Evolutionary conservation across 37 sponge, comb jelly and placozoan species (phyloP), one percentile per base, ranked within the genome.

Genomic region (Spongia lamella): DNA sequence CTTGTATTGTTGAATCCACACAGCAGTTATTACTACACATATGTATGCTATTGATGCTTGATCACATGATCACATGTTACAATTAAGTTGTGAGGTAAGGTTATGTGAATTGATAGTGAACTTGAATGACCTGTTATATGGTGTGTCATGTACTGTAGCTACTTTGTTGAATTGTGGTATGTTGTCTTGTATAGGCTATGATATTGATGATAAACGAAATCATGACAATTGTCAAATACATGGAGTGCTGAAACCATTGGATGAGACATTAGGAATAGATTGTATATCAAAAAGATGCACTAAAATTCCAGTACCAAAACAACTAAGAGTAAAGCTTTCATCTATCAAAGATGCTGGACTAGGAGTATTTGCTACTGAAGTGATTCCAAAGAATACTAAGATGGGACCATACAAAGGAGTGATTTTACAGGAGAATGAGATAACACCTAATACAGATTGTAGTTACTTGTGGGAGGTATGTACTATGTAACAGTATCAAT

Each of bases 381-480:
- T 70, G 51, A 80, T 89, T 25, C 73, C 78, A 13, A 55, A 58
- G 25, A 81, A 85, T 30, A 67, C 72, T 0, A 68, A 57, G 29
- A 69, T 84, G 67, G 90, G 90, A 22, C 90, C 90, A 7, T 89
- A 89, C 52, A 47, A 70, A 30, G 90, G 90, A 1, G 69, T 30
- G 65, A 63, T 2, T 4, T 73, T 89, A 26, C 29, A 24, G 2
- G 62, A 68, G 36, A 38, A 37, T 0, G 72, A 89, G 7, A 34
- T 84, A 52, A 77, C 69, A 7, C 43, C 34, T 43, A 69, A 54
- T 27, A 50, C 31, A 0, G 71, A 89, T 43, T 84, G 85, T 24
- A 70, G 77, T 21, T 89, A 89, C 63, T 66, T 84, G 72, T 89
- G 90, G 90, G 90, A 89, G 82, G 90, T 84, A 60, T 51, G 83